Conservation (phyloP, 2,888 invertebrate species). For the Lochmaea crataegi region DNA sequence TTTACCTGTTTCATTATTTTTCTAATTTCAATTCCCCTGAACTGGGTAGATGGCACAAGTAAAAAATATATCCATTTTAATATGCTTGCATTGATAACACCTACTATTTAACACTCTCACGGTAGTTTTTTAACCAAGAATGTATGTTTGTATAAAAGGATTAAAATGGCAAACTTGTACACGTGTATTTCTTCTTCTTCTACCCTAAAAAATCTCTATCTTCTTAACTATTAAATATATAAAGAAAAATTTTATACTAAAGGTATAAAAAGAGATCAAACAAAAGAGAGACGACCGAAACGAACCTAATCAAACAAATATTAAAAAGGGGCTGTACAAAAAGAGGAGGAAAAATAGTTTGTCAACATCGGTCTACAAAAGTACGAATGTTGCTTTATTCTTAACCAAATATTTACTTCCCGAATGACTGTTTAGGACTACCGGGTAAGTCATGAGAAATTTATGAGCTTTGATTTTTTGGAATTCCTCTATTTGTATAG, state of each 20-base stretch:
- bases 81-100: neutral
- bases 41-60: no score
- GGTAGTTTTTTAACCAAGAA: neutral
- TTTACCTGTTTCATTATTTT: no score
- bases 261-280: conserved; percentile 24
- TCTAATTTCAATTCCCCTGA: no score
- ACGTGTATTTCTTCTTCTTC: neutral
- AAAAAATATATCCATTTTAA: no score
- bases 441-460: conserved; percentile 26
- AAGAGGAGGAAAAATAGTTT: conserved; percentile 43
- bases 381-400: conserved; percentile 40
- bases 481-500: neutral
- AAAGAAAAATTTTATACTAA: conserved; percentile 15
- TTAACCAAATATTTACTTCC: conserved; percentile 45
- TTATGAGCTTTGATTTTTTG: conserved; percentile 9
- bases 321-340: conserved; percentile 41
- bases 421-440: conserved; percentile 24
- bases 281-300: conserved; percentile 30
- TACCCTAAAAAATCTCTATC: neutral
- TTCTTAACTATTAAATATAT: neutral
- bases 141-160: conserved; percentile 7
- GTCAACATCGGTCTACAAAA: conserved; percentile 42
- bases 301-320: conserved; percentile 50
- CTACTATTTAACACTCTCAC: neutral
- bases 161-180: conserved; percentile 14